Conservation (phyloP, 2,113 vertebrate species). For the Emydura subglobosa region DNA sequence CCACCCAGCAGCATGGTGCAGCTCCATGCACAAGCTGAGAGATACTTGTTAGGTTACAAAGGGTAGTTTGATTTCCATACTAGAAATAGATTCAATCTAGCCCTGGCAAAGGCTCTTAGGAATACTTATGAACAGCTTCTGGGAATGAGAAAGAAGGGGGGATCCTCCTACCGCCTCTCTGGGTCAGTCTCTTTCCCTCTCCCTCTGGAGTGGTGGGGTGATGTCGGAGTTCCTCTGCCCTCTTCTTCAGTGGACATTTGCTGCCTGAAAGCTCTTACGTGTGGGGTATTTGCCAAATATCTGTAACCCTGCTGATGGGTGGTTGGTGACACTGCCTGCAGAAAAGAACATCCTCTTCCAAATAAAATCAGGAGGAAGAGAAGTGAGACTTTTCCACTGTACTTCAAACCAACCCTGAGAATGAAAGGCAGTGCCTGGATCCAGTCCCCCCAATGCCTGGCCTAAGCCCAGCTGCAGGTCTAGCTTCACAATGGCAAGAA, state of each 20-base stretch:
- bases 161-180: background rate
- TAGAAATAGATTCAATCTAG: background rate
- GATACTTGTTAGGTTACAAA: background rate
- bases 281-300: background rate
- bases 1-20: background rate
- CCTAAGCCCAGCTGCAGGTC: background rate
- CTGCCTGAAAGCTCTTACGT: background rate
- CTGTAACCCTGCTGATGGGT: background rate
- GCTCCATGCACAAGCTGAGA: background rate
- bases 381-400: background rate
- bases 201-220: rapidly evolving
- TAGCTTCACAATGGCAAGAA: background rate
- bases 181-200: background rate
- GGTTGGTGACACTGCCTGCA: background rate
- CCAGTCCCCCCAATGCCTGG: background rate
- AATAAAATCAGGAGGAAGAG: background rate
- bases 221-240: background rate
- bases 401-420: background rate
- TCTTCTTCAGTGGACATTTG: background rate
- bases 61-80: background rate
- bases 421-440: background rate
- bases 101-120: background rate
- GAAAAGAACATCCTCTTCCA: background rate
- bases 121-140: too few relatives aligned
- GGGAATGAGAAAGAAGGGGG: rapidly evolving